Conservation (phyloP, 2,113 vertebrate genomes). For the Copsychus sechellarum region DNA sequence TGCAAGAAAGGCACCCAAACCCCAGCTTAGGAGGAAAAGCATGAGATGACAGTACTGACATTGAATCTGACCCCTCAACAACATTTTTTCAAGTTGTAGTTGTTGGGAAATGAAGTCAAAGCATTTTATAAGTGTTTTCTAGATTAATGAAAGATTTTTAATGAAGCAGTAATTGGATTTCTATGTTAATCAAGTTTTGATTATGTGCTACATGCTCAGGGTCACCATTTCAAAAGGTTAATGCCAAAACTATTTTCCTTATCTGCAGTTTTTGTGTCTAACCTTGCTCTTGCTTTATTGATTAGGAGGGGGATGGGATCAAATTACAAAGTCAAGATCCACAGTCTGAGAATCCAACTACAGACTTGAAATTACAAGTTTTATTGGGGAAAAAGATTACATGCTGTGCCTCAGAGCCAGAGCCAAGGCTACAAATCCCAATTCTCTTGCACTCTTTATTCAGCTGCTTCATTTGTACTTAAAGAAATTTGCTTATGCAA, state of each 20-base stretch:
- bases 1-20: background rate
- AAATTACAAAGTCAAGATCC: background rate
- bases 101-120: background rate
- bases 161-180: slow-evolving; percentile 41
- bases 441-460: background rate
- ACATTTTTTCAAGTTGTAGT: background rate
- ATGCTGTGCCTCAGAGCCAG: background rate
- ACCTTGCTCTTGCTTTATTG: background rate
- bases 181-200: slow-evolving; percentile 41
- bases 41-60: background rate
- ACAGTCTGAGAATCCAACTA: background rate
- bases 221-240: background rate
- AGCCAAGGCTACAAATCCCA: background rate
- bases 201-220: slow-evolving; percentile 20
- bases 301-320: background rate
- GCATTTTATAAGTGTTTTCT: slow-evolving; percentile 21
- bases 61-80: background rate
- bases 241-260: background rate
- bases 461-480: background rate
- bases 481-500: background rate
- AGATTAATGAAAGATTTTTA: slow-evolving; percentile 16
- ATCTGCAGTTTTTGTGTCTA: background rate
- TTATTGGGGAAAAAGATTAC: background rate
- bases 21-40: background rate
- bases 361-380: background rate